Evolutionary conservation across 1,140 invertebrate genomes (phyloP).

Genomic region (Arctopsyche grandis): DNA sequence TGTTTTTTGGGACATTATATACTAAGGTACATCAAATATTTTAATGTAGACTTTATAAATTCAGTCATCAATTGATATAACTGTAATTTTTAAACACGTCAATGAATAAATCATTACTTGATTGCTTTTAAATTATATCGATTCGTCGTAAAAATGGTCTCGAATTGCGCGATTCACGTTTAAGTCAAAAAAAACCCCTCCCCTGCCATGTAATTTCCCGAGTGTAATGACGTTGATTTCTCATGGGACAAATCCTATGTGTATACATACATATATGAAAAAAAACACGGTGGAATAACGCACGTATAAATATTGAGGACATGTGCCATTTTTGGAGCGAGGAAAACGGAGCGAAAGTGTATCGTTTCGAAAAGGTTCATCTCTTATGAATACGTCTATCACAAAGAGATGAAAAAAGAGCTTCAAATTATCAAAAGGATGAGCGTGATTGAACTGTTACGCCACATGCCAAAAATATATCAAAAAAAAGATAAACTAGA

Average conservation of each 20-base stretch:
- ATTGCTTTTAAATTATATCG: too few relatives aligned
- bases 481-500: not conserved
- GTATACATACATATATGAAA: not conserved
- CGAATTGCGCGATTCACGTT: too few relatives aligned
- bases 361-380: not conserved
- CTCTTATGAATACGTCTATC: slow-evolving; percentile 21
- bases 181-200: too few relatives aligned
- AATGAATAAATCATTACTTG: too few relatives aligned
- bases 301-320: slow-evolving; percentile 35
- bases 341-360: not conserved
- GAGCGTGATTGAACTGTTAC: not conserved
- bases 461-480: not conserved
- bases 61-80: too few relatives aligned
- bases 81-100: too few relatives aligned
- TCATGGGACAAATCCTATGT: slow-evolving; percentile 38
- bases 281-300: not conserved
- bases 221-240: slow-evolving; percentile 52
- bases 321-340: not conserved
- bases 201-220: slow-evolving; percentile 50
- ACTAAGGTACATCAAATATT: too few relatives aligned
- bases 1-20: too few relatives aligned
- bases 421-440: slow-evolving; percentile 10
- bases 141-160: slow-evolving; percentile 14
- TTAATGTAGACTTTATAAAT: too few relatives aligned
- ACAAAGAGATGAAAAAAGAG: not conserved